These are phyloP conservation scores for Bombylius major DNA, from an alignment of 2,888 invertebrate genomes.

Conservation along the genomic window DNA sequence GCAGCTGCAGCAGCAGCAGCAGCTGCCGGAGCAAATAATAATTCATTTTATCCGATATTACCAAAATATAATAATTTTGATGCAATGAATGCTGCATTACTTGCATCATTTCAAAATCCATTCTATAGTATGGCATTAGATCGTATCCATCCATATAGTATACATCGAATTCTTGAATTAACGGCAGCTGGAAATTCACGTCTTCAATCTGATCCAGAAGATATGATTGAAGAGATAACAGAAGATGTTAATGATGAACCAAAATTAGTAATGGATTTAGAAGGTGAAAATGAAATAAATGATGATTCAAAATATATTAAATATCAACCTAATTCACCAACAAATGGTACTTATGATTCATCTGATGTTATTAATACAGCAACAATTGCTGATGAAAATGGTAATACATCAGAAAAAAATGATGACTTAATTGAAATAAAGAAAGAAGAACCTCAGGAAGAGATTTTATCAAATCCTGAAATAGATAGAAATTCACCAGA, in stretches of 20 bases:
- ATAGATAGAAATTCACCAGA: constrained; percentile 24
- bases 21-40: constrained; percentile 32
- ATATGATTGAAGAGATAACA: constrained; percentile 47
- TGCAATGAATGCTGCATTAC: constrained; percentile 48
- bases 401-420: constrained; percentile 10
- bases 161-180: constrained; percentile 33
- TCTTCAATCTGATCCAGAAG: constrained; percentile 42
- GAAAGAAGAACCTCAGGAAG: constrained; percentile 3
- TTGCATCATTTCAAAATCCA: constrained; percentile 38
- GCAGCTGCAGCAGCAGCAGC: constrained; percentile 10
- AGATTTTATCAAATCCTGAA: constrained; percentile 17
- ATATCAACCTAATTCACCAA: constrained; percentile 19
- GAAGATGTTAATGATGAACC: constrained; percentile 45
- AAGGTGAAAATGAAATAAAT: constrained; percentile 38
- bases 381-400: constrained; percentile 44
- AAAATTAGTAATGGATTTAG: constrained; percentile 57
- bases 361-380: constrained; percentile 27
- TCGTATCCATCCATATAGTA: constrained; percentile 33
- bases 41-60: constrained; percentile 59
- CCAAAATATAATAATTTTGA: constrained; percentile 52
- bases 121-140: constrained; percentile 32
- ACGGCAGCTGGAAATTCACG: constrained; percentile 27
- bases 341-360: constrained; percentile 31
- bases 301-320: constrained; percentile 30
- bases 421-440: constrained; percentile 13